A percentile compares a stretch with the other conserved stretches of the same genome.
Evolutionary conservation across 1,140 invertebrate genomes (phyloP).

Genomic region (silkworm (Bombyx mori)): DNA sequence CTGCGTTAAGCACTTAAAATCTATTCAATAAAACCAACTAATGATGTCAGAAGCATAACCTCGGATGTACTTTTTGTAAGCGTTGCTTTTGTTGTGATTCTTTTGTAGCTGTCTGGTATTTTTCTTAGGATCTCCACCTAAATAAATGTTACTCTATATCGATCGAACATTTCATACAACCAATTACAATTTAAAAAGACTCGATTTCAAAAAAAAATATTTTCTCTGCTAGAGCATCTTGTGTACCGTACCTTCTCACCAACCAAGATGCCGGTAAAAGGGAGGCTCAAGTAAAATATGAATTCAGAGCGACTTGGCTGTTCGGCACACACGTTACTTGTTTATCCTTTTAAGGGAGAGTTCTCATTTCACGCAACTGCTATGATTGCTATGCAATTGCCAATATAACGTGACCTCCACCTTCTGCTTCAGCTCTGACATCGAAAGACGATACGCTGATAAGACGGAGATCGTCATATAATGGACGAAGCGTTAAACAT

Average conservation of each 20-base stretch:
- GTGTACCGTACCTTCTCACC: constrained; percentile 16
- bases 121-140: too few relatives aligned
- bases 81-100: too few relatives aligned
- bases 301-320: constrained; percentile 56
- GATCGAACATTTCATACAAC: too few relatives aligned
- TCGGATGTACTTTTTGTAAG: too few relatives aligned
- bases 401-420: constrained; percentile 22
- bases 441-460: background rate
- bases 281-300: constrained; percentile 62
- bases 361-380: constrained; percentile 68
- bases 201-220: too few relatives aligned
- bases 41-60: too few relatives aligned
- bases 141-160: too few relatives aligned
- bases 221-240: constrained; percentile 17
- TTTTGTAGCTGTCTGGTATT: too few relatives aligned
- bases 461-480: constrained; percentile 1
- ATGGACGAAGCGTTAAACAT: constrained; percentile 31
- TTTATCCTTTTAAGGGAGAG: constrained; percentile 68
- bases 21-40: too few relatives aligned
- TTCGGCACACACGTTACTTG: constrained; percentile 69
- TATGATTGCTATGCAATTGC: constrained; percentile 62
- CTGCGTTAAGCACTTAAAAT: too few relatives aligned
- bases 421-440: constrained; percentile 6
- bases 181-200: too few relatives aligned
- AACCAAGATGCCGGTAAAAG: constrained; percentile 25